Evolutionary conservation across 2,797 vertebrate genomes (phyloP), one percentile per base, ranked within the genome.

Genomic region (Artibeus lituratus): DNA sequence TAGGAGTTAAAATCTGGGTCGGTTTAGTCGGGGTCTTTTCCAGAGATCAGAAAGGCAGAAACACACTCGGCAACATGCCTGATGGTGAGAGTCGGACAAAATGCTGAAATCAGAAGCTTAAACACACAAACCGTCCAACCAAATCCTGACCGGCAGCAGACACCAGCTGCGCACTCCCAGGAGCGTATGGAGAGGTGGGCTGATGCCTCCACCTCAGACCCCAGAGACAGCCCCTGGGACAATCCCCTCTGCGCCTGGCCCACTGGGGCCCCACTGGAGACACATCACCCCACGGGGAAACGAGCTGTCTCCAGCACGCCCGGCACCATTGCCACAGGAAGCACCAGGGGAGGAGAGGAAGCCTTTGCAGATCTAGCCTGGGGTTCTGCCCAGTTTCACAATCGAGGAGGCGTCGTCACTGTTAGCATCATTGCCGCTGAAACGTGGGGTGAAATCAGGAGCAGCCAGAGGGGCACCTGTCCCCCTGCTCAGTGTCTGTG

Each of bases 101-200:
- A 92, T 22, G 16, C 29, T 26, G 47, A 86, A 90, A 85, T 37
- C 35, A 69, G 80, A 70, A 87, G n/a, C 51, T 57, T 16, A 44
- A 1, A 18, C 44, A 35, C 35, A 19, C 18, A 29, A 5, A 15
- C 16, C 10, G 51, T 4, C 2, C 47, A 29, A 5, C 7, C 57
- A 22, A 51, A 70, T 39, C 8, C 5, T 32, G 24, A 42, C 15
- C 21, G 6, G 47, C 12, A 35, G 44, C 10, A 59, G 57, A 42
- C 32, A 16, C 11, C 14, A 39, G 47, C 37, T 1, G 37, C 4
- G 3, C 51, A n/a, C 2, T 47, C 39, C 39, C 39, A 7, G 39
- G n/a, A 24, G 6, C 18, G 32, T 81, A 29, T 59, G 14, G 6
- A 49, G 42, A 11, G 29, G 32, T 8, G 2, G 14, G 39, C 10